A percentile compares a stretch with the other conserved stretches of the same genome.
Conservation (phyloP, 2,113 vertebrate genomes). For the Ifrita kowaldi region DNA sequence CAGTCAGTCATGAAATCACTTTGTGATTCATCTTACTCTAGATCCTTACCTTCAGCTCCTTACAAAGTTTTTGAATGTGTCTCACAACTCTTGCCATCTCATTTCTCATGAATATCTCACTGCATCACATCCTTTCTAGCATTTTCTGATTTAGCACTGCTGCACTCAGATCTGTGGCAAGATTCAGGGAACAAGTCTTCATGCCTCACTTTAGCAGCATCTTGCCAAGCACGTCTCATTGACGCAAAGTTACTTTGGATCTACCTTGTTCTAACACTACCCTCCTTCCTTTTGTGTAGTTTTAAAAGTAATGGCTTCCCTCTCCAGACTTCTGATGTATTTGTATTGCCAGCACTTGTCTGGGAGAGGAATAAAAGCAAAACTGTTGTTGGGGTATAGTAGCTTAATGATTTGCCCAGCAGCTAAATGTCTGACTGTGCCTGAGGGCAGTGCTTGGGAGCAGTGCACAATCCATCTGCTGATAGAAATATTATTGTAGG, state of each 20-base stretch:
- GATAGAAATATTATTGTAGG: not conserved
- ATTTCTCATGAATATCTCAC: not conserved
- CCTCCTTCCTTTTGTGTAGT: not conserved
- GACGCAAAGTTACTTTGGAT: not conserved
- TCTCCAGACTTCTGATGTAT: not conserved
- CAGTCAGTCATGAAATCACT: not conserved
- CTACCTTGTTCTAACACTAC: not conserved
- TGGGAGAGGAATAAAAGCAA: not conserved
- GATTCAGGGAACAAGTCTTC: not conserved
- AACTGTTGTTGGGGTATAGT: not conserved
- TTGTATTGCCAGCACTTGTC: not conserved
- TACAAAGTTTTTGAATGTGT: not conserved
- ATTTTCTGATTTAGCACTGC: not conserved
- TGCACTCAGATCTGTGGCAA: not conserved
- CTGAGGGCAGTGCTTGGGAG: not conserved
- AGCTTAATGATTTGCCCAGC: not conserved
- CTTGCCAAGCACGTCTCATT: fast-evolving
- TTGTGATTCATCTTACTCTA: not conserved
- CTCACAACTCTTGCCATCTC: not conserved
- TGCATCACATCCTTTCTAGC: not conserved
- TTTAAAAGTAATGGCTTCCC: not conserved
- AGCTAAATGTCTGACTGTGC: not conserved
- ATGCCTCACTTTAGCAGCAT: not conserved
- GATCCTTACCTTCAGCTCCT: not conserved
- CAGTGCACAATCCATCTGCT: not conserved